A percentile compares a stretch with the other conserved stretches of the same genome.
phyloP scores from a whole-genome alignment of 2,113 vertebrate genomes.

The Anseranas semipalmata region DNA sequence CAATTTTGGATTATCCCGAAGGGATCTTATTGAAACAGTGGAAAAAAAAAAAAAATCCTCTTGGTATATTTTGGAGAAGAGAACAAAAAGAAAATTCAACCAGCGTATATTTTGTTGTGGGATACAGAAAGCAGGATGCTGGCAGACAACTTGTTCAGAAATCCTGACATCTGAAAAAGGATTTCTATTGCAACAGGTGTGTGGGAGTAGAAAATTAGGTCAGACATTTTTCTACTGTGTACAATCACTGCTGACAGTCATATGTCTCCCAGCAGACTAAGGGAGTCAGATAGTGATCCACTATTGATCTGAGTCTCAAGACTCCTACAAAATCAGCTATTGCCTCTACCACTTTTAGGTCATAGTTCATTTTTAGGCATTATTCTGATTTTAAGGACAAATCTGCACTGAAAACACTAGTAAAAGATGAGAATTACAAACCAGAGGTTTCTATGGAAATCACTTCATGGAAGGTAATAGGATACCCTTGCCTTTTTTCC shows the following conservation, averaged over 20 bases:
- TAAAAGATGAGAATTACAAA: background rate
- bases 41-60: background rate
- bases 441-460: background rate
- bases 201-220: background rate
- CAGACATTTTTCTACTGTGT: background rate
- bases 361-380: background rate
- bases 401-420: background rate
- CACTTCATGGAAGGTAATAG: background rate
- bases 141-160: background rate
- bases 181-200: constrained; percentile 18
- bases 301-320: background rate
- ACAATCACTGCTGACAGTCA: background rate
- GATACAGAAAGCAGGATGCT: constrained; percentile 2
- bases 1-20: background rate
- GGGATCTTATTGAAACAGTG: background rate
- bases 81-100: background rate
- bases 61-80: constrained; percentile 31
- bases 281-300: background rate
- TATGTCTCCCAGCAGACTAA: background rate
- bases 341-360: background rate
- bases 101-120: constrained; percentile 17
- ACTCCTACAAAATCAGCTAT: background rate
- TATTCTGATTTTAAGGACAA: background rate
- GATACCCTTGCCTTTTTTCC: background rate
- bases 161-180: background rate